Evolutionary conservation across 2,888 invertebrate species (phyloP).

Genomic region (Diploptera punctata): DNA sequence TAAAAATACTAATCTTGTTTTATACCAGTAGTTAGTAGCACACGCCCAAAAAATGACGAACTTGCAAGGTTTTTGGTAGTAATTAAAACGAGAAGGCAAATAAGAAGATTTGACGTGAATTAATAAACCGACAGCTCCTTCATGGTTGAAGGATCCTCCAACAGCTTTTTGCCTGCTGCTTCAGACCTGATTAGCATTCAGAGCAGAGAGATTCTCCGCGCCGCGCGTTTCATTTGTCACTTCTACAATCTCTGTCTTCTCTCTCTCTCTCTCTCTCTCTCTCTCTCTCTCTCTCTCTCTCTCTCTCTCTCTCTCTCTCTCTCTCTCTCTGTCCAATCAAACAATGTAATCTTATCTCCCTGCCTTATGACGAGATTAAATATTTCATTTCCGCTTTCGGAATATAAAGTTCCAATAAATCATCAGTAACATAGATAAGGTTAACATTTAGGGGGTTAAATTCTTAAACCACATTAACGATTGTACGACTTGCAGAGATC

Average conservation of each 20-base stretch:
- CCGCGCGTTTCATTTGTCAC: slow-evolving; percentile 3
- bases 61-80: too few species aligned
- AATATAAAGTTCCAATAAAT: slow-evolving; percentile 8
- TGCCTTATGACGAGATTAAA: slow-evolving; percentile 9
- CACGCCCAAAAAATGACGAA: too few species aligned
- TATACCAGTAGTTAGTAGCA: too few species aligned
- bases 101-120: background rate
- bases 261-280: slow-evolving; percentile 3
- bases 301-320: background rate
- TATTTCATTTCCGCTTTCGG: slow-evolving; percentile 11
- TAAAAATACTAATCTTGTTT: too few species aligned
- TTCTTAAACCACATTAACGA: too few species aligned
- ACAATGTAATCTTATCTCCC: slow-evolving; percentile 12
- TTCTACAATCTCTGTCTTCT: background rate
- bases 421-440: background rate
- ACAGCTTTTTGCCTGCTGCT: background rate
- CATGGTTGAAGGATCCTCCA: background rate
- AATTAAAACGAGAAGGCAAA: background rate
- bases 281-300: slow-evolving; percentile 18
- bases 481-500: too few species aligned
- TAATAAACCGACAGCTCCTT: background rate
- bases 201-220: background rate
- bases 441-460: background rate
- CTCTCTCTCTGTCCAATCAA: background rate
- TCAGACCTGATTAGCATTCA: slow-evolving; percentile 2